These are phyloP conservation scores for Nymphalis c-album DNA, from an alignment of 2,888 invertebrate genomes.

Conservation along the genomic window DNA sequence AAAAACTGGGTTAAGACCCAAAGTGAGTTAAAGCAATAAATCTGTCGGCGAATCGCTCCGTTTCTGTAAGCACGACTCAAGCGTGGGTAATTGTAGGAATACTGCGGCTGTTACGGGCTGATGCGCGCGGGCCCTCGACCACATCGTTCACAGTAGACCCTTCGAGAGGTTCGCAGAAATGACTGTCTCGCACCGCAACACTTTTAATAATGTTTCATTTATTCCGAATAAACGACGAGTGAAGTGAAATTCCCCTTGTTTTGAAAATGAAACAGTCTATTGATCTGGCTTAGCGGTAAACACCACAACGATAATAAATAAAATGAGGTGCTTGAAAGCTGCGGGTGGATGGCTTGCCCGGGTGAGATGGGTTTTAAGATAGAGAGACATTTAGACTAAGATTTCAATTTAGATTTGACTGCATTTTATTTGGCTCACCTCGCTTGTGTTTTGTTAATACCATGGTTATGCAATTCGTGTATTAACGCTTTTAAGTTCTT, in stretches of 20 bases:
- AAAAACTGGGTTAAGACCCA: slow-evolving; percentile 43
- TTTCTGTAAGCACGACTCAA: slow-evolving; percentile 65
- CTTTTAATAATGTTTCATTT: slow-evolving; percentile 68
- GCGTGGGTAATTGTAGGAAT: slow-evolving; percentile 77
- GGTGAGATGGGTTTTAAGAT: slow-evolving; percentile 74
- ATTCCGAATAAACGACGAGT: slow-evolving; percentile 72
- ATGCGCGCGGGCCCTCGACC: slow-evolving; percentile 75
- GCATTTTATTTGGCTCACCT: slow-evolving; percentile 68
- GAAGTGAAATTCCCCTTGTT: slow-evolving; percentile 48
- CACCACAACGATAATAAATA: slow-evolving; percentile 57
- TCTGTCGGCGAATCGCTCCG: slow-evolving; percentile 59
- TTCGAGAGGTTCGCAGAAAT: slow-evolving; percentile 71
- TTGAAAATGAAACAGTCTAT: slow-evolving; percentile 21
- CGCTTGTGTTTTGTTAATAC: slow-evolving; percentile 60
- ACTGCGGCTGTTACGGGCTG: slow-evolving; percentile 76
- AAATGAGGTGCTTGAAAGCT: slow-evolving; percentile 78
- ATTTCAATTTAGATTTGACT: slow-evolving; percentile 75
- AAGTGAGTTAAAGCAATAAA: slow-evolving; percentile 56
- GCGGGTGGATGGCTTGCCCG: slow-evolving; percentile 79
- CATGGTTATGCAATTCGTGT: slow-evolving; percentile 39
- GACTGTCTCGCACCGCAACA: slow-evolving; percentile 62
- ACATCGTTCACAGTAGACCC: slow-evolving; percentile 62
- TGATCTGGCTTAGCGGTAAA: slow-evolving; percentile 52
- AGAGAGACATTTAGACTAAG: slow-evolving; percentile 64
- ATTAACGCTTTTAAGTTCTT: background rate